These are phyloP conservation scores for Synanthedon vespiformis DNA, from an alignment of 2,888 invertebrate species.

Conservation along the genomic window DNA sequence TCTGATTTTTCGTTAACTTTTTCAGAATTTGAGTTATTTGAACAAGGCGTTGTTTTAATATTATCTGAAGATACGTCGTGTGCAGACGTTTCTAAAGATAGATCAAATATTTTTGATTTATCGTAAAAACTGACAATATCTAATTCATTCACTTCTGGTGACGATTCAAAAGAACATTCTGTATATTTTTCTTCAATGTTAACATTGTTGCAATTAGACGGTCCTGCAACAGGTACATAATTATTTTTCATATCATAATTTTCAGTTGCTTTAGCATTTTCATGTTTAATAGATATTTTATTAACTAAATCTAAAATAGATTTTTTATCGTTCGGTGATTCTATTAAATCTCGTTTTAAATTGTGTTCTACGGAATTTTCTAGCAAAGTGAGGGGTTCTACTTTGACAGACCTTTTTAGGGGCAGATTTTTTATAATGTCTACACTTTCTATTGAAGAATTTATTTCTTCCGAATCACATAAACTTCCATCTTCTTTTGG, in stretches of 20 bases:
- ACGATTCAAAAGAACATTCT: constrained; percentile 26
- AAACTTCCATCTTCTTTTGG: constrained; percentile 8
- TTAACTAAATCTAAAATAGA: constrained; percentile 28
- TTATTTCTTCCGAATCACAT: constrained; percentile 39
- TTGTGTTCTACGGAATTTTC: constrained; percentile 13
- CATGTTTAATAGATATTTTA: constrained; percentile 18
- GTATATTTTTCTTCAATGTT: constrained; percentile 5
- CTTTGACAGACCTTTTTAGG: constrained; percentile 26
- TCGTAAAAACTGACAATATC: constrained; percentile 58
- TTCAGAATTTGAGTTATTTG: neutral
- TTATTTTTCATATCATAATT: constrained; percentile 40
- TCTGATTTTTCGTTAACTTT: neutral
- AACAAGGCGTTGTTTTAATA: neutral
- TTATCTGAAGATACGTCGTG: constrained; percentile 21
- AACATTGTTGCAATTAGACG: constrained; percentile 24
- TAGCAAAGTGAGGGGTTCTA: constrained; percentile 19
- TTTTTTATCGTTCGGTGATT: constrained; percentile 13
- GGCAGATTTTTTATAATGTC: constrained; percentile 35
- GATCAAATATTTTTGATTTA: constrained; percentile 48
- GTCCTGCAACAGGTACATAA: constrained; percentile 44
- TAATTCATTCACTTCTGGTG: constrained; percentile 31
- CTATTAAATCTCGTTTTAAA: constrained; percentile 8
- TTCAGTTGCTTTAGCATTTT: constrained; percentile 19
- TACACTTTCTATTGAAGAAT: constrained; percentile 43
- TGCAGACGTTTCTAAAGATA: constrained; percentile 20